Conservation (phyloP, 1,140 invertebrate genomes). For the Fopius arisanus region DNA sequence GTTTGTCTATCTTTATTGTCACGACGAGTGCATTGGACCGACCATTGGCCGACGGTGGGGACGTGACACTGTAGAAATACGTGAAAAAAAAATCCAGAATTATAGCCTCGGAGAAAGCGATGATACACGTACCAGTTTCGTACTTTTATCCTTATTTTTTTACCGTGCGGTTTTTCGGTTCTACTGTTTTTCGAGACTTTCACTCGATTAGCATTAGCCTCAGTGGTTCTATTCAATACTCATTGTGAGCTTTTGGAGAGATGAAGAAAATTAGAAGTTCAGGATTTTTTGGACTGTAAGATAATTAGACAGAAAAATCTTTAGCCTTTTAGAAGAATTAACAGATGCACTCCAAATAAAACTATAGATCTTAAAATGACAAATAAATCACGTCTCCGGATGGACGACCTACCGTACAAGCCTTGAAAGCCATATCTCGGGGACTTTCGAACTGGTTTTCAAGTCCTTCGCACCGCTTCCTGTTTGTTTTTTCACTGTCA, state of each 20-base stretch:
- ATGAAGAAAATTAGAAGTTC: neutral
- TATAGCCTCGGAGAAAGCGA: neutral
- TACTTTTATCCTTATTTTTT: no score
- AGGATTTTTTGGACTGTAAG: no score
- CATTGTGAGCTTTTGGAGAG: neutral
- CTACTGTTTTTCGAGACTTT: neutral
- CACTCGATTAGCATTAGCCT: neutral
- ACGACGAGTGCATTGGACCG: no score
- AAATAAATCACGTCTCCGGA: no score
- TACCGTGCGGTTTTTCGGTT: no score
- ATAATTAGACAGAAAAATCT: no score
- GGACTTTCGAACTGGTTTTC: neutral
- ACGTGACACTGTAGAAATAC: neutral
- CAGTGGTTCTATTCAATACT: neutral
- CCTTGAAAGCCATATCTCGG: neutral
- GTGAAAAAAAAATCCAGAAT: neutral
- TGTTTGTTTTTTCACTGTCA: slow-evolving; percentile 23
- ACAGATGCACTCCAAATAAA: no score
- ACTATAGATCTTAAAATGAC: no score
- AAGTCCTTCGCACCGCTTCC: neutral
- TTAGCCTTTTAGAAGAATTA: no score
- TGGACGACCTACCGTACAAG: neutral
- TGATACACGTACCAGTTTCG: neutral
- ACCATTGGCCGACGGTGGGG: neutral
- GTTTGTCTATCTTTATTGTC: neutral